A percentile compares a stretch with the other conserved stretches of the same genome.
Conservation (phyloP, 1,140 invertebrate genomes). For the Leptonema lineaticorne region DNA sequence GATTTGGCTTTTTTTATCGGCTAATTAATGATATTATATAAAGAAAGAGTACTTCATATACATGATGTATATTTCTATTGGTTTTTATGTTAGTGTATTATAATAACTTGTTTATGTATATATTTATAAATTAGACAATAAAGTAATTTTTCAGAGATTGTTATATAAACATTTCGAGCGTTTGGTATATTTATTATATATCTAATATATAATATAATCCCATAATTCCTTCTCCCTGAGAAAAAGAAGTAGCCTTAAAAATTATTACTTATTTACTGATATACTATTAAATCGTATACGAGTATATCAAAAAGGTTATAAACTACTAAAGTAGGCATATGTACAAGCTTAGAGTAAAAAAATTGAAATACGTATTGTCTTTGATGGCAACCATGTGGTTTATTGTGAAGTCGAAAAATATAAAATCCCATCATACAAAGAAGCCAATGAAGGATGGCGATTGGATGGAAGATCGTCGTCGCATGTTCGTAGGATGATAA, state of each 20-base stretch:
- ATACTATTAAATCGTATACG: no score
- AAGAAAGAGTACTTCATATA: neutral
- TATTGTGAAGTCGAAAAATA: no score
- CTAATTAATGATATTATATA: neutral
- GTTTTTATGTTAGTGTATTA: slow-evolving; percentile 3
- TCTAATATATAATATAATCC: no score
- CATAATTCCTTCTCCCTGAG: no score
- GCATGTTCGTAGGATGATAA: slow-evolving; percentile 26
- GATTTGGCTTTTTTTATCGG: neutral
- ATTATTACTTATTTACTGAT: no score
- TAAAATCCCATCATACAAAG: neutral
- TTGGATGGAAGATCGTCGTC: slow-evolving; percentile 28
- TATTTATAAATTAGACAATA: slow-evolving; percentile 16
- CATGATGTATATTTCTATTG: neutral
- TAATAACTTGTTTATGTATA: slow-evolving; percentile 5
- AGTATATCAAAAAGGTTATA: no score
- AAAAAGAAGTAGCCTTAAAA: no score
- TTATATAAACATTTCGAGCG: slow-evolving; percentile 15
- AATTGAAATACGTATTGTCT: no score
- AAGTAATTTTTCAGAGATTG: slow-evolving; percentile 19
- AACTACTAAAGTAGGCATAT: no score
- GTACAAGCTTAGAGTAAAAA: no score
- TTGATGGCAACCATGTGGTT: no score
- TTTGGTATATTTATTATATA: no score
- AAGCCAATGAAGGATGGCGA: slow-evolving; percentile 9